Conservation (phyloP, 2,797 vertebrate species). For the Xerus rutilus region DNA sequence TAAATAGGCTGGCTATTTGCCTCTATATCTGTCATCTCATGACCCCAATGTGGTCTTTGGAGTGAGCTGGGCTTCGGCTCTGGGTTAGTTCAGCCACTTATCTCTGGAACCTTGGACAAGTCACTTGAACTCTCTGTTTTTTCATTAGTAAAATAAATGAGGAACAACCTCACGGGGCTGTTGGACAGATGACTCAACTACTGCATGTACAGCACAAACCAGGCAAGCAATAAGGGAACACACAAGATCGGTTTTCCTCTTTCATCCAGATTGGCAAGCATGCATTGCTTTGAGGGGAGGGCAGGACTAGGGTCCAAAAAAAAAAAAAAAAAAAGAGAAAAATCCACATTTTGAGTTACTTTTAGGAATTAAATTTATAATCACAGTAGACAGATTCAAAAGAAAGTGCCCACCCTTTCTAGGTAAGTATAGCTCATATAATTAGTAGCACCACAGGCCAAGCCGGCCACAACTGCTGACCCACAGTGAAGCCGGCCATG, state of each 20-base stretch:
- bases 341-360: constrained; percentile 38
- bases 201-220: not conserved
- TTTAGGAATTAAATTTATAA: constrained; percentile 70
- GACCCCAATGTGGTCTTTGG: not conserved
- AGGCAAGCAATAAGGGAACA: not conserved
- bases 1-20: not conserved
- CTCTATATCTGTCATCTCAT: not conserved
- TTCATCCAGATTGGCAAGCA: not conserved
- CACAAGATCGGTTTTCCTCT: not conserved
- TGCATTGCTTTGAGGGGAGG: not conserved
- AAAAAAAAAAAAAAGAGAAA: constrained; percentile 3
- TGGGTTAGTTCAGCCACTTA: not conserved
- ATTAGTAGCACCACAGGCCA: constrained; percentile 77
- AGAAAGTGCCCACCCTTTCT: constrained; percentile 68
- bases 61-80: not conserved
- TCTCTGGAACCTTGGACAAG: not conserved
- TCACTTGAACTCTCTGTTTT: not conserved
- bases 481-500: constrained; percentile 71
- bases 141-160: not conserved
- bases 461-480: constrained; percentile 75
- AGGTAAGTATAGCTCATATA: constrained; percentile 76
- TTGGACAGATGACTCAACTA: not conserved
- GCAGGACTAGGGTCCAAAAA: not conserved
- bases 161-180: not conserved
- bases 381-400: constrained; percentile 71